phyloP scores from a whole-genome alignment of 2,113 vertebrate genomes.

The Sialia sialis region DNA sequence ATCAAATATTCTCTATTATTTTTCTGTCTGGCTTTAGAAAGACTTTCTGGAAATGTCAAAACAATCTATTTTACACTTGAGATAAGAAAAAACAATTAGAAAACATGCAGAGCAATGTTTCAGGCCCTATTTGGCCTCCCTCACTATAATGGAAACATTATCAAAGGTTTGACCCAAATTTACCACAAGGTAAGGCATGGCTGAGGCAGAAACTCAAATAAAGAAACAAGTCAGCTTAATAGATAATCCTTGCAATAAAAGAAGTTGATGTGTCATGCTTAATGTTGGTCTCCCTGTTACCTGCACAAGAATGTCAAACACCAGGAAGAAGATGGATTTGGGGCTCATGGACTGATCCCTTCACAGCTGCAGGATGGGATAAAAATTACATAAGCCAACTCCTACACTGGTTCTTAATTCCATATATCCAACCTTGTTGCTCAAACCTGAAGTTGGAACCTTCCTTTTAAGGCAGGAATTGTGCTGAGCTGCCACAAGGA shows the following conservation, averaged over 20 bases:
- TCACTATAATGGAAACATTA: background rate
- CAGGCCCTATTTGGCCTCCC: background rate
- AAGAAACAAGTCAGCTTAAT: background rate
- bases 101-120: slow-evolving; percentile 1
- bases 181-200: background rate
- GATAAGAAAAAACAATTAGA: slow-evolving; percentile 30
- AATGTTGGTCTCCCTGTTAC: background rate
- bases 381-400: background rate
- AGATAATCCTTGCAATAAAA: background rate
- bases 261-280: background rate
- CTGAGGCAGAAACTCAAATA: background rate
- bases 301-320: background rate
- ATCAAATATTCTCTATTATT: slow-evolving; percentile 44
- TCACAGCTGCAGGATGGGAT: background rate
- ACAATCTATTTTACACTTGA: slow-evolving; percentile 23
- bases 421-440: background rate
- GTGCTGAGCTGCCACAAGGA: background rate
- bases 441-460: background rate
- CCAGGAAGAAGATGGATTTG: background rate
- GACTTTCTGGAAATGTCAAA: slow-evolving; percentile 41
- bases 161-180: background rate
- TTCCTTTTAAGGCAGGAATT: background rate
- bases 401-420: background rate
- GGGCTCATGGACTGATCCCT: background rate
- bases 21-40: slow-evolving; percentile 25